These are phyloP conservation scores for Drosophila austrosaltans DNA, from an alignment of 2,888 invertebrate genomes.

Conservation along the genomic window DNA sequence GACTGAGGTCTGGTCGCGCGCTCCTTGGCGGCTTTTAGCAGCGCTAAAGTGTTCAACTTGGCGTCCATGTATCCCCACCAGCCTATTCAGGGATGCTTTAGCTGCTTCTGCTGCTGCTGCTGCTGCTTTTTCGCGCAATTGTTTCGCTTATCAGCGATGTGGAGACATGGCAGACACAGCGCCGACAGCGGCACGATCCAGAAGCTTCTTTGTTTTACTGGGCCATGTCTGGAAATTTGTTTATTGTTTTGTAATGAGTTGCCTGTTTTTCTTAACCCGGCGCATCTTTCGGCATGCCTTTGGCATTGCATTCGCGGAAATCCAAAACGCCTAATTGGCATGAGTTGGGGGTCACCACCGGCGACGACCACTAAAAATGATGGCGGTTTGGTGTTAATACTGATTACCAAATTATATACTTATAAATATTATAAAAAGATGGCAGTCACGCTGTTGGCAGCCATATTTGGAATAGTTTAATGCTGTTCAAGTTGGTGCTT, in stretches of 20 bases:
- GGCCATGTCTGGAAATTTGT: constrained; percentile 79
- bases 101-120: constrained; percentile 40
- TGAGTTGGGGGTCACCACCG: constrained; percentile 8
- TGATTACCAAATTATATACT: constrained; percentile 61
- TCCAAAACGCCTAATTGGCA: constrained; percentile 74
- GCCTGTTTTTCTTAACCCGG: constrained; percentile 4
- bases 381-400: constrained; percentile 24
- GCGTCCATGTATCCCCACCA: constrained; percentile 57
- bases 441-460: constrained; percentile 54
- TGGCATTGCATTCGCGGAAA: constrained; percentile 67
- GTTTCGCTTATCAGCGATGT: constrained; percentile 78
- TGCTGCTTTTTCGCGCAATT: constrained; percentile 63
- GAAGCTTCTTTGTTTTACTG: constrained; percentile 63
- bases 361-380: constrained; percentile 10
- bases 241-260: constrained; percentile 80
- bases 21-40: constrained; percentile 76
- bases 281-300: constrained; percentile 61
- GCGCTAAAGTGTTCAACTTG: constrained; percentile 76
- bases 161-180: constrained; percentile 74
- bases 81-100: constrained; percentile 25
- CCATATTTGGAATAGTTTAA: constrained; percentile 53
- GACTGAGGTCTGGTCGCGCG: constrained; percentile 42
- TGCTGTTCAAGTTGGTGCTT: constrained; percentile 42
- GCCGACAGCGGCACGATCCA: constrained; percentile 75
- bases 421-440: constrained; percentile 30